A percentile compares a stretch with the other conserved stretches of the same genome.
Evolutionary conservation across 2,113 vertebrate species (phyloP).

Genomic region (Actenoides hombroni): DNA sequence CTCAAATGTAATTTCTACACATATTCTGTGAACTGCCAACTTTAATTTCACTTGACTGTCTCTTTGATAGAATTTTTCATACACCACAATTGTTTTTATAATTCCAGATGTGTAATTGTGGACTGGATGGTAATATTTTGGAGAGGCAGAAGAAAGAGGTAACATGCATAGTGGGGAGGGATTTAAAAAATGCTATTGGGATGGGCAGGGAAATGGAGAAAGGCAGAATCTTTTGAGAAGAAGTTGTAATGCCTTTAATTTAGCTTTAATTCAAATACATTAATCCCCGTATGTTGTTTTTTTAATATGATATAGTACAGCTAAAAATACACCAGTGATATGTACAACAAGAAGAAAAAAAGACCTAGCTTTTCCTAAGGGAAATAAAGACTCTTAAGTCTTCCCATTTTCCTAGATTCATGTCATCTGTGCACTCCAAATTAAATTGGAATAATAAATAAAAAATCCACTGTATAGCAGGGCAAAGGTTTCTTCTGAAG

Average conservation of each 20-base stretch:
- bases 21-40: neutral
- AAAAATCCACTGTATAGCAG: neutral
- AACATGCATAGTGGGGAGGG: neutral
- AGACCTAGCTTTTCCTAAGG: neutral
- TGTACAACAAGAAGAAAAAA: neutral
- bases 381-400: neutral
- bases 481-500: constrained; percentile 60
- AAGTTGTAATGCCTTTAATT: neutral
- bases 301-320: neutral
- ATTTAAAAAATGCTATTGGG: neutral
- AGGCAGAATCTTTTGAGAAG: neutral
- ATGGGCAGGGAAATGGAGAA: neutral
- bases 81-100: neutral
- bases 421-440: constrained; percentile 38
- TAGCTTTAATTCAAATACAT: neutral
- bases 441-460: constrained; percentile 66
- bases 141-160: neutral
- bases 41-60: constrained; percentile 30
- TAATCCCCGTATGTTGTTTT: neutral
- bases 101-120: constrained; percentile 15
- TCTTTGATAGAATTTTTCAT: neutral
- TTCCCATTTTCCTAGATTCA: constrained; percentile 25
- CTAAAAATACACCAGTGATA: neutral
- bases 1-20: neutral
- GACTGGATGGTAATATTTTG: neutral